Evolutionary conservation across 2,113 vertebrate genomes (phyloP), one percentile per base, ranked within the genome.

Genomic region (Pygathrix nemaeus): DNA sequence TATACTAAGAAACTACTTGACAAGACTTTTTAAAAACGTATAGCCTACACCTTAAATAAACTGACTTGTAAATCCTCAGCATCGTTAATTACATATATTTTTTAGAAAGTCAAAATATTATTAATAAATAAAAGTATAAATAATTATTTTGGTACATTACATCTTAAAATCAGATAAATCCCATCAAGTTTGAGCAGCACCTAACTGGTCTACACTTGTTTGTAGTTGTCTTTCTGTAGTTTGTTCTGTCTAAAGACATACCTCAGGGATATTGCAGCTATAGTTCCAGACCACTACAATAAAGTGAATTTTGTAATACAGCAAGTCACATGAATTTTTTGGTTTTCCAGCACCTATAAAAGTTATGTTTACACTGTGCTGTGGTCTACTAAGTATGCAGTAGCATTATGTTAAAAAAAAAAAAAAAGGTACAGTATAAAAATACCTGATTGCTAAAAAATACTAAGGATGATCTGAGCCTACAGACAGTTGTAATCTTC

Each of bases 101-200:
- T 96, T 92, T 50, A 45, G 17, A 50, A 84, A 57, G 45, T 81
- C 1, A 55, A 73, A 64, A 89, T 64, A 89, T 80, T 82, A 16
- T 35, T 72, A 64, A 79, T 73, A 61, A 92, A 78, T 27, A 55
- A 86, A 59, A 82, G 30, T 59, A 66, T 48, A 91, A 55, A 18
- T 40, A 93, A 76, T 79, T 94, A 43, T 93, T 89, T 92, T 40
- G 81, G 70, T 61, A 76, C 8, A 43, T 52, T 55, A 45, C 48
- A 17, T 55, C 95, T 57, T 38, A 76, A 89, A 95, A 72, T 93
- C 64, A 50, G n/a, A 68, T 84, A 88, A 88, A 68, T 48, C 23
- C 40, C 43, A 61, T 79, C 21, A 68, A 45, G 45, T 95, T 55
- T 70, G 75, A 93, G 21, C 32, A 94, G 30, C 4, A 35, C 23